Conservation (phyloP, 2,888 invertebrate species). For the Ligdia adustata region DNA sequence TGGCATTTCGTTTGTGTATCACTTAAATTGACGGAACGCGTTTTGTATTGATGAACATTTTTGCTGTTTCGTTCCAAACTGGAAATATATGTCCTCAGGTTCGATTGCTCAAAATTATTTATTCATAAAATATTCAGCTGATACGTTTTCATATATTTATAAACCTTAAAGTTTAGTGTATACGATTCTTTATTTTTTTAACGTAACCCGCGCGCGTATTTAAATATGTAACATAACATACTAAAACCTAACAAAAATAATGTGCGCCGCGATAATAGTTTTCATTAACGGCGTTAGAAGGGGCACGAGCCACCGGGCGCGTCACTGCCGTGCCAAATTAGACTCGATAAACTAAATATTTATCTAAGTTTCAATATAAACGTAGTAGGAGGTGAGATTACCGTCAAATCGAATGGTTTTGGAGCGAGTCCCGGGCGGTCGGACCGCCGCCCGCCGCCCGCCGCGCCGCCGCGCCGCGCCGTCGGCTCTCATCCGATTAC, state of each 20-base stretch:
- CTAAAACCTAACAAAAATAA: conserved; percentile 18
- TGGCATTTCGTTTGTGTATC: conserved; percentile 35
- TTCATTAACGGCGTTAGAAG: conserved; percentile 40
- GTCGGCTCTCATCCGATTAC: conserved; percentile 56
- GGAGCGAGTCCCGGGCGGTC: conserved; percentile 74
- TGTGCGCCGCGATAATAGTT: conserved; percentile 14
- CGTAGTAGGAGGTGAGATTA: conserved; percentile 80
- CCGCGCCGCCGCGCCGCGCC: conserved; percentile 1
- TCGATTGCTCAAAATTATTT: no score
- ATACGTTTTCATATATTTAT: background rate
- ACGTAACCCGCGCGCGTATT: background rate
- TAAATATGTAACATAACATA: conserved; percentile 8
- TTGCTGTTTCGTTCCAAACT: no score
- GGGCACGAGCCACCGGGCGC: conserved; percentile 53
- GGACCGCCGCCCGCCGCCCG: conserved; percentile 24
- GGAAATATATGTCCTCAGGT: no score
- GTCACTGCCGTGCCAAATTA: conserved; percentile 79
- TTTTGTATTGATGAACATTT: no score
- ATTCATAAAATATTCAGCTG: no score
- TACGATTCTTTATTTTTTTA: no score
- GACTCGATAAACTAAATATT: conserved; percentile 81
- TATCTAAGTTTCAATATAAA: conserved; percentile 82
- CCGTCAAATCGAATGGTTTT: conserved; percentile 80
- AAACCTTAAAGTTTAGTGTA: no score
- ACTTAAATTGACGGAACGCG: conserved; percentile 5